Base-by-base conservation (phyloP, 2,797 vertebrate species). In the Sebastolobus altivelis region DNA sequence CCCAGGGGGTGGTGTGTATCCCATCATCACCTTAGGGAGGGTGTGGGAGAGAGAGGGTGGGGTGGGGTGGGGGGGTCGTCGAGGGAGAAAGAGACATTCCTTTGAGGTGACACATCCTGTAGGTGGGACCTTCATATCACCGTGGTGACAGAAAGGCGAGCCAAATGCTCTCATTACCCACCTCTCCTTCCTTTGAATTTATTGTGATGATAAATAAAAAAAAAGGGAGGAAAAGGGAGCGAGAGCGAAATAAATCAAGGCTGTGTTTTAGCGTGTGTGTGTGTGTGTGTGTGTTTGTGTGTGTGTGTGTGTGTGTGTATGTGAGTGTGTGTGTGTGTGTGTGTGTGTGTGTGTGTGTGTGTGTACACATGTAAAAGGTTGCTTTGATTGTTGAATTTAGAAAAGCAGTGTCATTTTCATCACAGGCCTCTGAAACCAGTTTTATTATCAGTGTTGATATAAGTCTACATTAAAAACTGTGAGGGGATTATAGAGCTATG, bases 71-170 rank as follows among this genome's bases (percentile, higher is more conserved):
- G 38, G 46, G n/a, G 25, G 38, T 4, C 6, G 3, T 9, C 4
- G 70, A 62, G 65, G 62, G 66, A 52, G 49, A 62, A 33, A 71
- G 37, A 72, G 80, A 90, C 90, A 94, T 95, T 96, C 93, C 85
- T 90, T 59, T 46, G 91, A 95, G 89, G 90, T 94, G 94, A 96
- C 94, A 92, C 93, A 89, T 93, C 92, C 93, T 94, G 91, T 92
- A 88, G 93, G 94, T 91, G 95, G 90, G 93, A 88, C 88, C 58
- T 72, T 63, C 55, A 73, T 86, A 86, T 92, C 88, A 74, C 88
- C 43, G 66, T 86, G 92, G 91, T 94, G 93, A 95, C 94, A 87
- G 90, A 91, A 55, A 88, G 91, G 83, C 90, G 90, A 92, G 93
- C 92, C 90, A 93, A 93, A 75, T 69, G 83, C 83, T 87, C 79